phyloP scores from a whole-genome alignment of 2,888 invertebrate genomes.

The Stomorhina lunata region DNA sequence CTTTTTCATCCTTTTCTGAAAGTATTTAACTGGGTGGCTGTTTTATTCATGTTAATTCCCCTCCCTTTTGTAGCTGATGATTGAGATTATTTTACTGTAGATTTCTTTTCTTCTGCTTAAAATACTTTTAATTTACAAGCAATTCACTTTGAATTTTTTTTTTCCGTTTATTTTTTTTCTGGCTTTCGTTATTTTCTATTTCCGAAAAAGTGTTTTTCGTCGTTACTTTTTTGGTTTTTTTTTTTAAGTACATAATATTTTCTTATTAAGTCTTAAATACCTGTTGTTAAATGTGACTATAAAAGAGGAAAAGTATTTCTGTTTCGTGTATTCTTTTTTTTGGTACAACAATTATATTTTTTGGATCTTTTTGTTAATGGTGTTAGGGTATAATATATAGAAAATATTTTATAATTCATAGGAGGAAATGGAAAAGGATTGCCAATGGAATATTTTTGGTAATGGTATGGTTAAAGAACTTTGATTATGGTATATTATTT shows the following conservation, averaged over 20 bases:
- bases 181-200: not conserved
- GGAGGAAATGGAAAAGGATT: not conserved
- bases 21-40: not conserved
- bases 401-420: not conserved
- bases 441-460: not conserved
- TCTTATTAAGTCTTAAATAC: conserved; percentile 33
- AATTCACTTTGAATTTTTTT: conserved; percentile 68
- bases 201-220: conserved; percentile 33
- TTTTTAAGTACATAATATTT: not conserved
- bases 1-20: not conserved
- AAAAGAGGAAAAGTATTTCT: not conserved
- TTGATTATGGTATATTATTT: no score
- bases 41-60: conserved; percentile 11
- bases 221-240: not conserved
- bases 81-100: conserved; percentile 33
- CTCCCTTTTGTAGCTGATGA: not conserved
- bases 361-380: not conserved
- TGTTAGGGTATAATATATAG: not conserved
- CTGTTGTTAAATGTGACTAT: conserved; percentile 27
- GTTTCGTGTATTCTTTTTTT: not conserved
- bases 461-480: no score
- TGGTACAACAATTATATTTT: conserved; percentile 8
- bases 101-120: conserved; percentile 47
- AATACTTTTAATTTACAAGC: conserved; percentile 64
- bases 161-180: conserved; percentile 6